These are phyloP conservation scores for Pteropus alecto DNA, from an alignment of 2,113 vertebrate genomes.

Conservation along the genomic window DNA sequence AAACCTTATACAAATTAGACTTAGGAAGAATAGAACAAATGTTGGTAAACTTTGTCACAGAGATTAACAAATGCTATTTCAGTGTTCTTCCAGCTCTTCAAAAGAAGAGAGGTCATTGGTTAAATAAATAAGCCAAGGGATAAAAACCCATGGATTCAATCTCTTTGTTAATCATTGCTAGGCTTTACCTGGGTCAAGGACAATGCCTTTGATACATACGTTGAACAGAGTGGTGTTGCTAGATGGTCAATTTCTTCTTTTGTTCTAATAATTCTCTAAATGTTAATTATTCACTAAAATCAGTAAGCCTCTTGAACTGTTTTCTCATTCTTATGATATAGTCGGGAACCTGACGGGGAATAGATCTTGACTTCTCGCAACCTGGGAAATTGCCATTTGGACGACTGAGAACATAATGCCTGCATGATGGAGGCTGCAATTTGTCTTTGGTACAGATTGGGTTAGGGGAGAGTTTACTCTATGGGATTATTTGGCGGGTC, in stretches of 20 bases:
- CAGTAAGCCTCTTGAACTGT: neutral
- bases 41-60: neutral
- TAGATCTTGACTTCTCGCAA: neutral
- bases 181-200: neutral
- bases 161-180: neutral
- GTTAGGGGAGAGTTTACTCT: neutral
- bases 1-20: neutral
- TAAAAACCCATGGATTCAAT: neutral
- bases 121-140: neutral
- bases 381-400: neutral
- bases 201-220: neutral
- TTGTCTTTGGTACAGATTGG: neutral
- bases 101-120: neutral
- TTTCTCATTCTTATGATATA: neutral
- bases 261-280: neutral
- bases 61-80: neutral
- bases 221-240: neutral
- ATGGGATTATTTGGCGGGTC: neutral
- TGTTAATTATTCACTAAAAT: conserved; percentile 31
- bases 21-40: conserved; percentile 1
- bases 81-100: neutral
- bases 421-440: neutral
- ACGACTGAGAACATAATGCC: neutral
- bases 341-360: neutral
- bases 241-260: neutral